Base-by-base conservation (phyloP, 2,113 vertebrate species). In the Coracopsis vasa region DNA sequence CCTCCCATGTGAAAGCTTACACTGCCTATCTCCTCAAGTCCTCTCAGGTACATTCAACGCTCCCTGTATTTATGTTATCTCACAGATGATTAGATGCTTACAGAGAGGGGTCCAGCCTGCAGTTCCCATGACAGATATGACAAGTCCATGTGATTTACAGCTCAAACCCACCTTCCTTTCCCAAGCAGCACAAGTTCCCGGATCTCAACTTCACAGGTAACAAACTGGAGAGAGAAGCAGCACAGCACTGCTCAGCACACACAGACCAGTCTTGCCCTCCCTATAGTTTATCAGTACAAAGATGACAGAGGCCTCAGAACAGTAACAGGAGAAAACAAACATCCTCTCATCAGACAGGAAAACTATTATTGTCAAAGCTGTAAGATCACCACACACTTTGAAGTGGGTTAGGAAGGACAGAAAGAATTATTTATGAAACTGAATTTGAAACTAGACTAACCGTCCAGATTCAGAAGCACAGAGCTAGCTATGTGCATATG, bases 201-300 rank as follows among this genome's bases (percentile, higher is more conserved):
- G 19, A 78, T 58, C 48, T 31, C 51, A 65, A 1, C 50, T 45
- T 66, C 33, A 21, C 4, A 2, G 24, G 39, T 39, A 80, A 58
- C 1, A 1, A 44, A 42, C 9, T 0, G 0, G 11, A 82, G 31
- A 33, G 21, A 45, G 70, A 19, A 87, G 50, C 33, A 48, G 91
- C 51, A 70, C 0, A 3, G 65, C 65, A 78, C 41, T 0, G 0
- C 58, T 21, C 0, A 0, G 51, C 27, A 64, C n/a, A 51, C 8
- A 3, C 27, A 13, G 17, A 35, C 23, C 35, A n/a, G n/a, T 1
- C n/a, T 72, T 8, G 17, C 14, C 4, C 35, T 28, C 44, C 21
- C 33, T 42, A 6, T 7, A 10, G 56, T 75, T 60, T 14, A 58
- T 24, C 58, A 56, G 14, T 19, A 28, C 11, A 20, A 25, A 73